Percentiles rank a stretch among this genome's conserved stretches.
These are phyloP conservation scores for Liparis tanakae DNA, from an alignment of 2,797 vertebrate genomes.

Conservation along the genomic window DNA sequence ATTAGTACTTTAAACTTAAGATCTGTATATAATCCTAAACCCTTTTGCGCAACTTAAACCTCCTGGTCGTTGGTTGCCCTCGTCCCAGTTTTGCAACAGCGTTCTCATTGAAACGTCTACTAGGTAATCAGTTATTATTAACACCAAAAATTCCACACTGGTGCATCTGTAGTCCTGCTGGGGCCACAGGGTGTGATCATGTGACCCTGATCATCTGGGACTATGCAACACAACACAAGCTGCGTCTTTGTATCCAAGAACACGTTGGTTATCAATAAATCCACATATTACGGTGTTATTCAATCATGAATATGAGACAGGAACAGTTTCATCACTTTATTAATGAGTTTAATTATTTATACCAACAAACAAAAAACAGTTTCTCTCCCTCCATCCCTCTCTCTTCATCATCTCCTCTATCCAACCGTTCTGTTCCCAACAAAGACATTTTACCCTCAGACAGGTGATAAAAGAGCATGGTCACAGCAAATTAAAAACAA, in stretches of 20 bases:
- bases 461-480: conserved; percentile 66
- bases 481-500: conserved; percentile 69
- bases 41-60: background rate
- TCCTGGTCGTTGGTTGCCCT: background rate
- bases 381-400: conserved; percentile 81
- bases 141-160: background rate
- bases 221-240: background rate
- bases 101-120: background rate
- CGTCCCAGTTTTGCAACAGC: background rate
- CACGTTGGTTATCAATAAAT: background rate
- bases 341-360: conserved; percentile 91
- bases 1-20: background rate
- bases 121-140: background rate
- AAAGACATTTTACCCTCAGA: conserved; percentile 54
- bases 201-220: background rate
- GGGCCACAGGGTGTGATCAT: background rate
- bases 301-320: conserved; percentile 54
- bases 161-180: background rate
- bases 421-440: conserved; percentile 68
- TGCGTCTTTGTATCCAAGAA: background rate
- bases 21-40: background rate
- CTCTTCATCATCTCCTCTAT: conserved; percentile 76
- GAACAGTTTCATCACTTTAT: conserved; percentile 86
- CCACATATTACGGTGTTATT: conserved; percentile 13
- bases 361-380: conserved; percentile 89